Evolutionary conservation across 2,113 vertebrate genomes (phyloP), one percentile per base, ranked within the genome.

Genomic region (Tachycineta bicolor): DNA sequence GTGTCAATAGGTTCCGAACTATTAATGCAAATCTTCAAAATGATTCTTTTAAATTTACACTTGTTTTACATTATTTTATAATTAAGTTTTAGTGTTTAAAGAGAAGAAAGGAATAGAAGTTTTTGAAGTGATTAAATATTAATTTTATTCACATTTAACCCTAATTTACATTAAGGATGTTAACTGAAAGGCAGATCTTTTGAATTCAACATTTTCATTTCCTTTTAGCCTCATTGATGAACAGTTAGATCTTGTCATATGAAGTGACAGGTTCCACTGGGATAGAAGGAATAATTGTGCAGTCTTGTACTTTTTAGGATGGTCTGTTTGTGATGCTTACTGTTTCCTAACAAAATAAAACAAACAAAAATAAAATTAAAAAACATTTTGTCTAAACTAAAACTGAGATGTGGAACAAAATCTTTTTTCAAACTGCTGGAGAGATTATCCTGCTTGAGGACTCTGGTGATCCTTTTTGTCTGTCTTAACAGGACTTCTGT

Each of bases 91-190:
- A 77, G 82, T 78, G 82, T 93, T 88, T 86, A 88, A 97, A 93
- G 78, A 95, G 92, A 96, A 94, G 90, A 94, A 97, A 96, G 41
- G 81, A 89, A 58, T 83, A 49, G 46, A 95, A 96, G 64, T 96
- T 96, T 95, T 97, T 89, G 20, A 84, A 91, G 43, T 70, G 34
- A 91, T 97, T 92, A 95, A 96, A 97, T 96, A 97, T 97, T 96
- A 95, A 96, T 96, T 86, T 94, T 83, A 91, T 92, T 97, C 93
- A 94, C 95, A 94, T 90, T 96, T 97, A 95, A 97, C 95, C 90
- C 70, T 97, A 87, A 96, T 98, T 97, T 97, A 60, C 97, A 97
- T 98, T 90, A 96, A 96, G 62, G 65, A 96, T 95, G 92, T 95
- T 97, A 97, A 87, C 74, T 69, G 47, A 91, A 96, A 91, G 83